Evolutionary conservation across 2,888 invertebrate species (phyloP).

Genomic region (Himalopsyche japonica): DNA sequence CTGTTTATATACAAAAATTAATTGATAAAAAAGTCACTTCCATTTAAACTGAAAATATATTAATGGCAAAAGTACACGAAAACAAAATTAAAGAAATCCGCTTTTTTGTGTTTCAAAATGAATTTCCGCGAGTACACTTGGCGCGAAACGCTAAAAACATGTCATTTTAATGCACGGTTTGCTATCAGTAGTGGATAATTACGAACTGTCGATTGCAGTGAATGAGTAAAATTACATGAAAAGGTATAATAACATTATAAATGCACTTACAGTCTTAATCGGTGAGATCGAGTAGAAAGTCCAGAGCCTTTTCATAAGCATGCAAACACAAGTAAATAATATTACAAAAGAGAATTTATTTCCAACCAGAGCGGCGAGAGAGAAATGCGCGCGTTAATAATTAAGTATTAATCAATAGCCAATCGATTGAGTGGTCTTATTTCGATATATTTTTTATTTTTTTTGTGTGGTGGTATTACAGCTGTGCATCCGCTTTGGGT

Average conservation of each 20-base stretch:
- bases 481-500: background rate
- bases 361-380: background rate
- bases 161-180: background rate
- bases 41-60: no score
- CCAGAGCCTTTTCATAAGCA: background rate
- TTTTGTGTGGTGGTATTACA: background rate
- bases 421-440: background rate
- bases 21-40: no score
- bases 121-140: background rate
- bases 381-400: background rate
- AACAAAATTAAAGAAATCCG: no score
- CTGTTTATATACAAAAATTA: no score
- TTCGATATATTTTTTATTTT: background rate
- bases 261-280: background rate
- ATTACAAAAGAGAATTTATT: background rate
- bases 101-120: no score
- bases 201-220: background rate
- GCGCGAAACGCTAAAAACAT: background rate
- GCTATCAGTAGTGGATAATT: background rate
- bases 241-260: background rate
- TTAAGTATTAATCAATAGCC: background rate
- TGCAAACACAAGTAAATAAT: background rate
- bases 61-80: no score
- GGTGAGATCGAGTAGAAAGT: background rate
- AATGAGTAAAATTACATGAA: background rate